Percentiles rank a stretch among this genome's conserved stretches.
These are phyloP conservation scores for Graphium colonna DNA, from an alignment of 2,888 invertebrate species.

Conservation along the genomic window DNA sequence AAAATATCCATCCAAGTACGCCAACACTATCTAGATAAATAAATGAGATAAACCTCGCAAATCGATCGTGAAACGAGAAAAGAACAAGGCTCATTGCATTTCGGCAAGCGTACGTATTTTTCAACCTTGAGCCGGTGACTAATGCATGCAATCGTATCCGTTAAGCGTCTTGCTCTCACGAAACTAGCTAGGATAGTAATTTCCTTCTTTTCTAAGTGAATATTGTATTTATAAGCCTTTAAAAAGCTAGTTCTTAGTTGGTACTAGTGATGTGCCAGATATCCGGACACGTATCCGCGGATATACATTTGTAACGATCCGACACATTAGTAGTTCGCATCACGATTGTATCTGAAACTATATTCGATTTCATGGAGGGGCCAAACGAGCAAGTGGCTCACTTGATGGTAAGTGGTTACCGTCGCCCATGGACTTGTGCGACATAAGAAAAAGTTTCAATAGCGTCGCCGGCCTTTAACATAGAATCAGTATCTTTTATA, in stretches of 20 bases:
- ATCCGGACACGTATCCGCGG: no score
- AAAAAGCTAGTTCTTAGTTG: neutral
- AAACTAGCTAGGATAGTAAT: neutral
- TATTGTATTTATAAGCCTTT: neutral
- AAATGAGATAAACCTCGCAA: neutral
- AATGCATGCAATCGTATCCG: slow-evolving; percentile 19
- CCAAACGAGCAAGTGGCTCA: no score
- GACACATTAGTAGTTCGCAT: no score
- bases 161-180: slow-evolving; percentile 8
- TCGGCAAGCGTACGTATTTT: slow-evolving; percentile 9
- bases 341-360: no score
- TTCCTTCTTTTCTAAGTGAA: neutral
- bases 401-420: no score
- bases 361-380: no score
- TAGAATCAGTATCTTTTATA: no score
- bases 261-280: no score
- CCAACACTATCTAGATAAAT: neutral
- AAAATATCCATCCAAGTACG: neutral
- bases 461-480: no score
- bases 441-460: no score
- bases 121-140: slow-evolving; percentile 22
- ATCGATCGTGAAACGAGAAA: neutral
- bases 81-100: slow-evolving; percentile 10
- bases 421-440: no score
- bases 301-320: no score